Evolutionary conservation across 2,797 vertebrate species (phyloP).

Genomic region (Mycteria americana): DNA sequence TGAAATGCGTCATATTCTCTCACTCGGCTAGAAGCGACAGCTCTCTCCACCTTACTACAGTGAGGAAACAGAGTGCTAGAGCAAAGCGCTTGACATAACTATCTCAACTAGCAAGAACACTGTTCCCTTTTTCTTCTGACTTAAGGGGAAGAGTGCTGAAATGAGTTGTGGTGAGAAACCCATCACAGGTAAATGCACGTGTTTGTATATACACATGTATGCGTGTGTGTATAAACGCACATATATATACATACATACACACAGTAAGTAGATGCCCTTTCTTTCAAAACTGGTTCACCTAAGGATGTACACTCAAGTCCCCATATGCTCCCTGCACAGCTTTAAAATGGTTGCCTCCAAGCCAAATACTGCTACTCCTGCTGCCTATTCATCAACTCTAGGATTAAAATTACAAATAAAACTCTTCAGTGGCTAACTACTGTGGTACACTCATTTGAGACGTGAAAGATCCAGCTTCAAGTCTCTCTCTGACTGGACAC

Average conservation of each 20-base stretch:
- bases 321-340: neutral
- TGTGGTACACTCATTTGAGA: neutral
- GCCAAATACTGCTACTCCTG: neutral
- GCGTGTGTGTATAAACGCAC: neutral
- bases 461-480: neutral
- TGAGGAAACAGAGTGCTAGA: neutral
- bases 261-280: neutral
- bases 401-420: neutral
- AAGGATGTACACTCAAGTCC: neutral
- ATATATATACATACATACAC: neutral
- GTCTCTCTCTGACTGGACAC: neutral
- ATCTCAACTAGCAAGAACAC: neutral
- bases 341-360: neutral
- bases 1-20: neutral
- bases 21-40: neutral
- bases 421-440: neutral
- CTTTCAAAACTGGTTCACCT: neutral
- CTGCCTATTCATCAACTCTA: neutral
- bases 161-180: neutral
- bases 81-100: neutral
- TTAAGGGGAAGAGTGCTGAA: neutral
- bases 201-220: neutral
- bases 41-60: neutral
- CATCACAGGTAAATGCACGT: neutral
- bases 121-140: neutral